Evolutionary conservation across 2,797 vertebrate species (phyloP).

Genomic region (Poeciliopsis paucimaculata): DNA sequence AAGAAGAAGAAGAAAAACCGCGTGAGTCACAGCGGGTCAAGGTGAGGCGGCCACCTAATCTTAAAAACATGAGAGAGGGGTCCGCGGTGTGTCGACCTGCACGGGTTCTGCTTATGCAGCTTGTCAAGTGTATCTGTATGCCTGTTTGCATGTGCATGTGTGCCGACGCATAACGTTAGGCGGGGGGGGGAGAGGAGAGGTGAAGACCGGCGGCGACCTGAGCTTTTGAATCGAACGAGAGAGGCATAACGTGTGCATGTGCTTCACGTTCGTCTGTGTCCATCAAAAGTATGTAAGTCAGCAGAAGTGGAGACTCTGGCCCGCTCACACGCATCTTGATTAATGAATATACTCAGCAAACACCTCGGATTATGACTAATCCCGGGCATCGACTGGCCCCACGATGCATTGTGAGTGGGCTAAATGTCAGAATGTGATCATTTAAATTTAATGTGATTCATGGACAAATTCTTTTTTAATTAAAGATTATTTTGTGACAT

Average conservation of each 20-base stretch:
- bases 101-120: conserved; percentile 66
- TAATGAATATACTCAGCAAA: conserved; percentile 67
- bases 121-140: conserved; percentile 29
- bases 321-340: conserved; percentile 42
- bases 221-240: conserved; percentile 32
- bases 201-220: conserved; percentile 39
- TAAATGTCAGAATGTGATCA: conserved; percentile 55
- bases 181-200: conserved; percentile 19
- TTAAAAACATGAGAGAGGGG: conserved; percentile 70
- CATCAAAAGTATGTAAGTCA: conserved; percentile 41
- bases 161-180: conserved; percentile 47
- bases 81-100: conserved; percentile 47
- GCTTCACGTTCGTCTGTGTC: conserved; percentile 7
- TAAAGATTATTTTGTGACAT: conserved; percentile 48
- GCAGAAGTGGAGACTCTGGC: conserved; percentile 36
- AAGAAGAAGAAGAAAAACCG: not conserved
- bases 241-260: conserved; percentile 5
- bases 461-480: conserved; percentile 43
- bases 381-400: conserved; percentile 67
- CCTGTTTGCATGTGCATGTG: conserved; percentile 25
- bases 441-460: conserved; percentile 50
- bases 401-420: conserved; percentile 48
- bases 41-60: conserved; percentile 69
- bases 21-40: conserved; percentile 62
- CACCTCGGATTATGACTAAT: conserved; percentile 72